Evolutionary conservation across 1,140 invertebrate species (phyloP).

Genomic region (Drosophila pandora): DNA sequence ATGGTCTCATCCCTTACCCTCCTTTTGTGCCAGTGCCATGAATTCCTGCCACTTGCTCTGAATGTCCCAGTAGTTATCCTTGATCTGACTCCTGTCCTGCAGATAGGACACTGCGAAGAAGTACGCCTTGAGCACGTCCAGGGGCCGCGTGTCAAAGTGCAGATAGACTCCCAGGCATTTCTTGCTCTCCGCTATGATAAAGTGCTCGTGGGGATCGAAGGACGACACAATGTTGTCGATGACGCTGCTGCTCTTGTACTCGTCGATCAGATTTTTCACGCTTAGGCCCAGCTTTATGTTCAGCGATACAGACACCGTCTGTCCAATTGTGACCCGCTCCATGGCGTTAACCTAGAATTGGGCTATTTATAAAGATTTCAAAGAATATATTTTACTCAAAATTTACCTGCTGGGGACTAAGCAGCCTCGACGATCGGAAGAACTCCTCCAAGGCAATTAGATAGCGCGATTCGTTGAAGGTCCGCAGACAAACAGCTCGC

Average conservation of each 20-base stretch:
- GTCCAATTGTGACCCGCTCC: constrained; percentile 86
- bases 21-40: constrained; percentile 74
- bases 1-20: constrained; percentile 59
- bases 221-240: constrained; percentile 83
- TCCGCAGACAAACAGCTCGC: constrained; percentile 88
- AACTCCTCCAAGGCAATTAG: constrained; percentile 88
- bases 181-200: constrained; percentile 82
- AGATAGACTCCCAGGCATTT: constrained; percentile 79
- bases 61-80: constrained; percentile 84
- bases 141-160: constrained; percentile 77
- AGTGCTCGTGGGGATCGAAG: constrained; percentile 84
- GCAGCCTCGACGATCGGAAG: constrained; percentile 84
- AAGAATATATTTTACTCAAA: not conserved
- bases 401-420: constrained; percentile 83
- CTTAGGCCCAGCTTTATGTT: constrained; percentile 79
- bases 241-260: constrained; percentile 65
- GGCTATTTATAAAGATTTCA: too few relatives aligned
- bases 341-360: constrained; percentile 84
- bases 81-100: constrained; percentile 82
- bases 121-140: constrained; percentile 82
- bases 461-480: constrained; percentile 92
- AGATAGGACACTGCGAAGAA: constrained; percentile 83
- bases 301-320: constrained; percentile 82
- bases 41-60: constrained; percentile 84
- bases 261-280: constrained; percentile 68